Conservation (phyloP, 2,888 invertebrate species). For the Linnaemya tessellans region DNA sequence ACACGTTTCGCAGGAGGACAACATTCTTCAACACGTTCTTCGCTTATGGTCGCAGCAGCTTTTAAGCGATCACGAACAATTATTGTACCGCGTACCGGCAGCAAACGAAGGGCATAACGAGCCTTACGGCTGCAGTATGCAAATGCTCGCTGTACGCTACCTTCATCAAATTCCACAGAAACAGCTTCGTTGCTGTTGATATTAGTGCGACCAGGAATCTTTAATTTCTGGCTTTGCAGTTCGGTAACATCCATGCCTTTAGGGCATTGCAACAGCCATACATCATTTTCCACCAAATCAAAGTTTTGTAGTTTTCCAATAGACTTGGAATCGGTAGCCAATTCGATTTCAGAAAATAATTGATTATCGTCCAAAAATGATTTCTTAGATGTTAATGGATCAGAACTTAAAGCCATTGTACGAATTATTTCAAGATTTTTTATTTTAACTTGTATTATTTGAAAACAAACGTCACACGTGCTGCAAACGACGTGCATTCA, state of each 20-base stretch:
- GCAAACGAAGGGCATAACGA: conserved; percentile 72
- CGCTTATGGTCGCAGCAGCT: conserved; percentile 57
- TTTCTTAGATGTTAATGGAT: conserved; percentile 40
- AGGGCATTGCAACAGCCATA: conserved; percentile 78
- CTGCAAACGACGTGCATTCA: conserved; percentile 16
- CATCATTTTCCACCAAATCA: conserved; percentile 75
- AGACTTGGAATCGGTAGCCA: conserved; percentile 58
- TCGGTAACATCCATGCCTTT: conserved; percentile 73
- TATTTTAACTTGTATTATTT: neutral
- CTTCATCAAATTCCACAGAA: conserved; percentile 73
- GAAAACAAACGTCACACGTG: conserved; percentile 29
- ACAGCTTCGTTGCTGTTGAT: conserved; percentile 73
- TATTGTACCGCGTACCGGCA: conserved; percentile 75
- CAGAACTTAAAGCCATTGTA: conserved; percentile 11
- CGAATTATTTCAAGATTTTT: neutral
- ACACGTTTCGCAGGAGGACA: conserved; percentile 65
- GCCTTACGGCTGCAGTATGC: conserved; percentile 74
- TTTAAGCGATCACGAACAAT: conserved; percentile 75
- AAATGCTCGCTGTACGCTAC: conserved; percentile 72
- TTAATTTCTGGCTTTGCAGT: conserved; percentile 75
- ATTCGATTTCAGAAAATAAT: conserved; percentile 70
- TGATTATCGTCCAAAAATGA: conserved; percentile 69
- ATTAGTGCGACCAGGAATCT: conserved; percentile 76
- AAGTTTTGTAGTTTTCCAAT: conserved; percentile 73
- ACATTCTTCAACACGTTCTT: conserved; percentile 64